Evolutionary conservation across 2,888 invertebrate species (phyloP).

Genomic region (Malacosoma neustria): DNA sequence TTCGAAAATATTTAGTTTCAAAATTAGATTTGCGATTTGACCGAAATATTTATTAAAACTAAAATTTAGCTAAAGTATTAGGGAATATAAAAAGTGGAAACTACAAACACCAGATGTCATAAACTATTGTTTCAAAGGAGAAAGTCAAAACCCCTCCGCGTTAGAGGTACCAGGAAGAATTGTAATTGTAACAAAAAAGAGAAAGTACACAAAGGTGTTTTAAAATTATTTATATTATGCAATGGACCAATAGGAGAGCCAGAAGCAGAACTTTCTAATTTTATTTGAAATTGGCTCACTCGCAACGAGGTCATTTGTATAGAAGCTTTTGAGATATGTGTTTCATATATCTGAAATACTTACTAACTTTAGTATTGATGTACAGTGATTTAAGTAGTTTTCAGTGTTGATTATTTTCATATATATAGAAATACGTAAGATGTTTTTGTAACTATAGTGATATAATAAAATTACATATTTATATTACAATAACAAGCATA

Average conservation of each 20-base stretch:
- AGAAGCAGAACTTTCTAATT: constrained; percentile 60
- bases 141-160: constrained; percentile 64
- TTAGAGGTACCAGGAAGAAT: constrained; percentile 58
- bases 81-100: constrained; percentile 13
- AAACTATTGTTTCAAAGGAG: constrained; percentile 52
- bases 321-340: constrained; percentile 33
- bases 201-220: constrained; percentile 55
- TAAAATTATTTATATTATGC: constrained; percentile 38
- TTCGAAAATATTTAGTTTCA: too few relatives aligned
- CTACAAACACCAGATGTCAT: constrained; percentile 11
- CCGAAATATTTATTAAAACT: too few relatives aligned
- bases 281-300: constrained; percentile 35
- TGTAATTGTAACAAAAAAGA: constrained; percentile 67
- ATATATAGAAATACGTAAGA: too few relatives aligned
- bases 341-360: too few relatives aligned
- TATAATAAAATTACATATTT: too few relatives aligned
- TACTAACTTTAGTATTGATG: too few relatives aligned
- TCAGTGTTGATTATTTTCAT: too few relatives aligned
- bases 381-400: too few relatives aligned
- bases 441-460: too few relatives aligned
- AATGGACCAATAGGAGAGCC: constrained; percentile 47
- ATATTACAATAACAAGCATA: too few relatives aligned
- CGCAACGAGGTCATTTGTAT: constrained; percentile 45
- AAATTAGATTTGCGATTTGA: too few relatives aligned
- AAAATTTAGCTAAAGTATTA: too few relatives aligned